A percentile compares a stretch with the other conserved stretches of the same genome.
phyloP scores from a whole-genome alignment of 1,140 invertebrate species.

The Hyles vespertilio region DNA sequence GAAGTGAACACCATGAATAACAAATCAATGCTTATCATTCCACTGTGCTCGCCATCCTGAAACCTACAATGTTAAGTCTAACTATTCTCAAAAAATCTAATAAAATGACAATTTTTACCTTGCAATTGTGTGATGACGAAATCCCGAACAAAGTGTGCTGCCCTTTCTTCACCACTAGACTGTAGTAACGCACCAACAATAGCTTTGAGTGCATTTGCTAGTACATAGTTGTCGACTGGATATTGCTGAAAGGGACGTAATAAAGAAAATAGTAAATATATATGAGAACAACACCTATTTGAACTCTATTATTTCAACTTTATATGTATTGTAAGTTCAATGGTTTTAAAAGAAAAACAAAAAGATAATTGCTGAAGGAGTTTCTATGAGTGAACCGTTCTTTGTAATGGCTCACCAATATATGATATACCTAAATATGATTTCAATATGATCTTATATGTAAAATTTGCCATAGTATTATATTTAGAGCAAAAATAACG shows the following conservation, averaged over 20 bases:
- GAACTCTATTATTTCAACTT: too few relatives aligned
- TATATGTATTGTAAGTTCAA: too few relatives aligned
- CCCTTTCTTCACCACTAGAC: conserved; percentile 78
- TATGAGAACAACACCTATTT: too few relatives aligned
- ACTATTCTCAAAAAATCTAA: too few relatives aligned
- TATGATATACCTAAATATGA: too few relatives aligned
- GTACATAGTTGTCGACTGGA: conserved; percentile 80
- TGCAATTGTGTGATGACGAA: conserved; percentile 89
- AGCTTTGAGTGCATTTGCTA: conserved; percentile 88
- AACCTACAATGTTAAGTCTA: neutral
- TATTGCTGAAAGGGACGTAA: conserved; percentile 79
- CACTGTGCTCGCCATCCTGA: too few relatives aligned
- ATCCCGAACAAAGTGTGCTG: conserved; percentile 88
- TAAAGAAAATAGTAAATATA: neutral
- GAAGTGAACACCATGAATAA: too few relatives aligned
- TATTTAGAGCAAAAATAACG: neutral
- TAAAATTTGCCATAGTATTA: conserved; percentile 5
- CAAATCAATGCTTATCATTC: too few relatives aligned
- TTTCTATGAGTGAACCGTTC: too few relatives aligned
- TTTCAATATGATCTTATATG: neutral
- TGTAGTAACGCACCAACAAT: conserved; percentile 85
- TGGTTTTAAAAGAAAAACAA: too few relatives aligned
- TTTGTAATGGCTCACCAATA: too few relatives aligned
- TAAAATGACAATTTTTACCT: conserved; percentile 41
- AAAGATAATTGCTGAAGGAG: too few relatives aligned